These are phyloP conservation scores for Porites lobata DNA, from an alignment of 92 coral and sea anemone species.

Conservation along the genomic window DNA sequence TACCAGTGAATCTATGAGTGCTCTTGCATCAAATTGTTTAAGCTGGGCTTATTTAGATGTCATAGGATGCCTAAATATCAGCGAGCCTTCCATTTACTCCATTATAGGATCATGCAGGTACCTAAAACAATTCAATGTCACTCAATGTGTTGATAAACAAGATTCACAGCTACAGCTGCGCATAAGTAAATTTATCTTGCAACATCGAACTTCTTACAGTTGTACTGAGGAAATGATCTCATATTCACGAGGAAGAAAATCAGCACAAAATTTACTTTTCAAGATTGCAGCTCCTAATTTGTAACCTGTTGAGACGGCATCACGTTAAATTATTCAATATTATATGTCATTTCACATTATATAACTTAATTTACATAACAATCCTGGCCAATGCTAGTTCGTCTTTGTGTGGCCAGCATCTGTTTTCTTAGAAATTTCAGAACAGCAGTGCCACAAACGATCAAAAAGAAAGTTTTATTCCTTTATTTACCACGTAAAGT, in stretches of 20 bases:
- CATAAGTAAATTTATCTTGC: conserved; percentile 36
- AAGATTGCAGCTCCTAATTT: conserved; percentile 72
- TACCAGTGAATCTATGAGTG: conserved; percentile 67
- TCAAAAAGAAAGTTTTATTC: too few species aligned
- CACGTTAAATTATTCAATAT: too few species aligned
- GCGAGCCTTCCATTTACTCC: conserved; percentile 52
- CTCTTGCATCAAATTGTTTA: conserved; percentile 69
- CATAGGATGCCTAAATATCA: conserved; percentile 81
- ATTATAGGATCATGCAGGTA: conserved; percentile 63
- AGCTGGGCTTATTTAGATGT: conserved; percentile 74
- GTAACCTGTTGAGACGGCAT: background rate
- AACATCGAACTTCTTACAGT: conserved; percentile 58
- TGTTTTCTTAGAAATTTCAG: too few species aligned
- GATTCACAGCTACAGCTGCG: conserved; percentile 33
- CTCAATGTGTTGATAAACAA: conserved; percentile 56
- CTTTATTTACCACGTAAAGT: too few species aligned
- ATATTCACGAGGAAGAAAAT: conserved; percentile 66
- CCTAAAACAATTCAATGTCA: conserved; percentile 72
- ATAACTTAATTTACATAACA: too few species aligned
- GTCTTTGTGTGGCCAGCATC: too few species aligned
- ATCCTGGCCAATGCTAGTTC: too few species aligned
- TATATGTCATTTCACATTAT: too few species aligned
- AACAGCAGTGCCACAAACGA: too few species aligned
- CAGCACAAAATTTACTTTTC: conserved; percentile 77
- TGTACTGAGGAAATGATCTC: conserved; percentile 64